phyloP scores from a whole-genome alignment of 2,113 vertebrate species.

The Sisor rabdophorus region DNA sequence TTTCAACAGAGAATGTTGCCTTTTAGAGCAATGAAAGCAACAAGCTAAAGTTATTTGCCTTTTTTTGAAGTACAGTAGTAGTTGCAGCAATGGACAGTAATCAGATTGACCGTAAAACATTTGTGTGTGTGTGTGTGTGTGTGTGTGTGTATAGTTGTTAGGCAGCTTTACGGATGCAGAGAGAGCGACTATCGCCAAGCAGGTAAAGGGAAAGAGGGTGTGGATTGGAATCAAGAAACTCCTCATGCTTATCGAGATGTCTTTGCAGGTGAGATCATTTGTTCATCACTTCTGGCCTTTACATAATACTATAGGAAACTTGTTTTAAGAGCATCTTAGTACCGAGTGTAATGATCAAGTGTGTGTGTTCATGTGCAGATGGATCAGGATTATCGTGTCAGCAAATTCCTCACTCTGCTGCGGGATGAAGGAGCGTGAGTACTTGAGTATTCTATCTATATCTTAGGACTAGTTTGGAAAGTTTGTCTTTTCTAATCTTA shows the following conservation, averaged over 20 bases:
- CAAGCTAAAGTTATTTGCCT: neutral
- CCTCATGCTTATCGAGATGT: conserved; percentile 98
- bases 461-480: neutral
- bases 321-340: neutral
- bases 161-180: conserved; percentile 79
- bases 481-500: neutral
- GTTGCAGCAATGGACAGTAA: neutral
- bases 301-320: neutral
- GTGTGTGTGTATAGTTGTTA: conserved; percentile 33
- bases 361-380: conserved; percentile 69
- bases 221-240: conserved; percentile 99
- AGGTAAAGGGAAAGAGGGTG: conserved; percentile 86
- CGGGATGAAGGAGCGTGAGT: conserved; percentile 95
- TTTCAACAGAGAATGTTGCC: neutral
- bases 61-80: neutral
- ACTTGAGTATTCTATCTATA: conserved; percentile 30
- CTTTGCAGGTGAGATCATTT: conserved; percentile 78
- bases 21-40: neutral
- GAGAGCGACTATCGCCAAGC: conserved; percentile 81
- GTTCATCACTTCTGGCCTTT: neutral
- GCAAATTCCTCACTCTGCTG: conserved; percentile 90
- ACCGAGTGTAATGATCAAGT: neutral
- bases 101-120: neutral
- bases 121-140: neutral
- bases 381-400: conserved; percentile 89